Percentiles rank a stretch among this genome's conserved stretches.
Evolutionary conservation across 1,140 invertebrate genomes (phyloP).

Genomic region (Pogonomyrmex californicus): DNA sequence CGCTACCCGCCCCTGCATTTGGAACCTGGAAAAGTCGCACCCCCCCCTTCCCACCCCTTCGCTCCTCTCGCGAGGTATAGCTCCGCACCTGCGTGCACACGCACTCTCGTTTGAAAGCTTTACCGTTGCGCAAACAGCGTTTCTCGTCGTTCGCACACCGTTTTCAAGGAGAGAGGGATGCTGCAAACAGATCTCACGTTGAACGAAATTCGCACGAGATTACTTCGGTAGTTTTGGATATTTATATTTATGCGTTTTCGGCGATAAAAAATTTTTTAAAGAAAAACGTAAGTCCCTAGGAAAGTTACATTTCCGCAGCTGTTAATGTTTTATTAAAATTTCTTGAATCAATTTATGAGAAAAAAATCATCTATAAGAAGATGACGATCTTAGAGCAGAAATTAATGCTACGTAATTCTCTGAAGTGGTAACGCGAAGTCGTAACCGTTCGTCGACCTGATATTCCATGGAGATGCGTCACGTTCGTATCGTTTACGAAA

Average conservation of each 20-base stretch:
- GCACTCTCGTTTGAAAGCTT: background rate
- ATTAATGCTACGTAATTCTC: background rate
- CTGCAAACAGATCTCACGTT: background rate
- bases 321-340: background rate
- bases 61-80: background rate
- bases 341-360: background rate
- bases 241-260: background rate
- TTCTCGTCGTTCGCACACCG: slow-evolving; percentile 2
- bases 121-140: slow-evolving; percentile 16
- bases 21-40: slow-evolving; percentile 31
- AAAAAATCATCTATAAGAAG: background rate
- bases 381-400: background rate
- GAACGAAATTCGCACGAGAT: background rate
- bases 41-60: background rate
- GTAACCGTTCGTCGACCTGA: slow-evolving; percentile 27
- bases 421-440: background rate
- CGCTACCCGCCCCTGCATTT: slow-evolving; percentile 16
- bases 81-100: slow-evolving; percentile 37
- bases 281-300: background rate
- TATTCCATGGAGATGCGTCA: slow-evolving; percentile 36
- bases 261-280: background rate
- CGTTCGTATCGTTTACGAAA: slow-evolving; percentile 50
- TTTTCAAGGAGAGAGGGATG: background rate
- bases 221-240: background rate
- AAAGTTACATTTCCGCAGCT: background rate